Evolutionary conservation across 2,113 vertebrate genomes (phyloP), one percentile per base, ranked within the genome.

Genomic region (Etheostoma cragini): DNA sequence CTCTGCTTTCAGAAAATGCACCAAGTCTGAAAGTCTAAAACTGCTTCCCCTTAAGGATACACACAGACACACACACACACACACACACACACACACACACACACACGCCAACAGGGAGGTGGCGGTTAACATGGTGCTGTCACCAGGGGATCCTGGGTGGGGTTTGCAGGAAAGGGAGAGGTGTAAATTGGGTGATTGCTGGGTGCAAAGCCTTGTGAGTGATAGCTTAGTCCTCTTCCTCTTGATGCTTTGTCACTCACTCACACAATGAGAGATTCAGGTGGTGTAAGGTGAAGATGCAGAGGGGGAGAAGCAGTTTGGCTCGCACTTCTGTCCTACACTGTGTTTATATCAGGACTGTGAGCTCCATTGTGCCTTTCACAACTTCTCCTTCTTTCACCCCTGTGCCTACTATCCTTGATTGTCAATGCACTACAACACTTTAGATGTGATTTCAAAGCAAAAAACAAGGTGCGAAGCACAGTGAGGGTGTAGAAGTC

Each of bases 101-200:
- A 78, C 46, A 82, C 83, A 80, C 80, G 86, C 88, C 89, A 90
- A 88, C 89, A 85, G 86, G 93, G 85, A 87, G 88, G 83, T 90
- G 91, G 85, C 56, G 87, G 93, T 93, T 94, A 89, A 82, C 83
- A 87, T 86, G 84, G 90, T 57, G 87, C 84, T 85, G 86, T 85
- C 88, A 84, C 88, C 80, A 77, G 90, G 88, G 93, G 87, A 88
- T 76, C 63, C 74, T 63, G 89, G 87, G 88, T 90, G 88, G 84
- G 76, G 84, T 89, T 93, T 85, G 88, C 88, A 90, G 83, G 86
- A 82, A 87, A 81, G 77, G 67, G 76, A 86, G 89, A 95, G 93
- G 94, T 95, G 94, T 93, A 95, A 95, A 95, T 95, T 95, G 93
- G 91, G 91, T 91, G 91, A 94, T 76, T 15, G 78, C 86, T 92